phyloP scores from a whole-genome alignment of 1,140 invertebrate genomes.

The Drosophila santomea region DNA sequence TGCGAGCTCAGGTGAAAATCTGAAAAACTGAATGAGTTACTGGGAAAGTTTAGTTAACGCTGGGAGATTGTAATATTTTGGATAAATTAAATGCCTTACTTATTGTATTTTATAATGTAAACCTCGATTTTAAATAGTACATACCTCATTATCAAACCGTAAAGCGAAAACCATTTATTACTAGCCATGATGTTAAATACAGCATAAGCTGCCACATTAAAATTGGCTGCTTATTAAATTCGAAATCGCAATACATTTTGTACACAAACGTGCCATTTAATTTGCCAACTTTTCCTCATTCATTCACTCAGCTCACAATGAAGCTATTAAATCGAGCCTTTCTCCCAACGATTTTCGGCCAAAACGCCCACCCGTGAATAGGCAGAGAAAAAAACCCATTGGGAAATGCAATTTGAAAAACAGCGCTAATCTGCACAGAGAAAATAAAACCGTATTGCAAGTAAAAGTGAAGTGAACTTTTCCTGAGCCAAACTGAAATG shows the following conservation, averaged over 20 bases:
- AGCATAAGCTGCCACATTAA: background rate
- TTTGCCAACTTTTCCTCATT: slow-evolving; percentile 37
- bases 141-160: background rate
- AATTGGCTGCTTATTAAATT: slow-evolving; percentile 21
- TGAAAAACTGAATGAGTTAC: slow-evolving; percentile 12
- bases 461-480: slow-evolving; percentile 71
- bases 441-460: slow-evolving; percentile 36
- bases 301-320: slow-evolving; percentile 30
- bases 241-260: slow-evolving; percentile 25
- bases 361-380: slow-evolving; percentile 45
- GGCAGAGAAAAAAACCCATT: slow-evolving; percentile 24
- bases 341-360: slow-evolving; percentile 30
- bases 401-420: slow-evolving; percentile 44
- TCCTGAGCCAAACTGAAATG: slow-evolving; percentile 34
- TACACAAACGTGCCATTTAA: slow-evolving; percentile 33
- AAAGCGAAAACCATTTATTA: background rate
- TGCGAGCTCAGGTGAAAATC: slow-evolving; percentile 22
- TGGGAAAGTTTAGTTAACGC: background rate
- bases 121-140: background rate
- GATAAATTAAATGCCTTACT: background rate
- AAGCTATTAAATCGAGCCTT: slow-evolving; percentile 46
- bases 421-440: slow-evolving; percentile 21
- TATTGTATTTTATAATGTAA: too few species aligned
- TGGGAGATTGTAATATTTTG: background rate
- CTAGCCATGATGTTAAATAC: background rate